Conservation (phyloP, 2,113 vertebrate species). For the Centropristis striata region DNA sequence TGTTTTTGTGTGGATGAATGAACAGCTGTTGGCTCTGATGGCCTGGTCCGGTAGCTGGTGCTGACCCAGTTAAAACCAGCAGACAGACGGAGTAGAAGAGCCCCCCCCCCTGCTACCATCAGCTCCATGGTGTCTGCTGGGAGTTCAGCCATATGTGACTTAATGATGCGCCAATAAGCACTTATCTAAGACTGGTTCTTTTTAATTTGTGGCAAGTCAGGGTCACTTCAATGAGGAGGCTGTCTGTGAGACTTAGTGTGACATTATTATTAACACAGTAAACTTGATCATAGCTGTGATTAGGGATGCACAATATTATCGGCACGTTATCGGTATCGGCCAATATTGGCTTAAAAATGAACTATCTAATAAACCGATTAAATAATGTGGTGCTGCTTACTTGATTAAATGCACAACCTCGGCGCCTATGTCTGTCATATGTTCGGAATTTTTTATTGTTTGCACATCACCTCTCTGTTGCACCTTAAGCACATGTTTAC, state of each 20-base stretch:
- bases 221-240: background rate
- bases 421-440: no score
- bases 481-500: no score
- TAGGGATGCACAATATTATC: no score
- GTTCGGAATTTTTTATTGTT: no score
- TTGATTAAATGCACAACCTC: no score
- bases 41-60: constrained; percentile 25
- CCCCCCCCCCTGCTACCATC: background rate
- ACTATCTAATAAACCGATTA: no score
- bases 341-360: no score
- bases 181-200: constrained; percentile 25
- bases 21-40: constrained; percentile 44
- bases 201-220: constrained; percentile 3
- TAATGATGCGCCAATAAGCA: constrained; percentile 52
- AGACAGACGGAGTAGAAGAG: constrained; percentile 20
- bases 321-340: no score
- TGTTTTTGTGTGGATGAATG: constrained; percentile 1
- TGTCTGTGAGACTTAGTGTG: background rate
- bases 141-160: constrained; percentile 53
- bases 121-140: constrained; percentile 21
- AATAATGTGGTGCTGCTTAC: no score
- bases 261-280: no score
- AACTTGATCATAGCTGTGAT: no score
- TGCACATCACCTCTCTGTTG: no score
- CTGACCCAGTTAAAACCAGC: constrained; percentile 61